Conservation (phyloP, 2,888 invertebrate genomes). For the Serrognathus titanus region DNA sequence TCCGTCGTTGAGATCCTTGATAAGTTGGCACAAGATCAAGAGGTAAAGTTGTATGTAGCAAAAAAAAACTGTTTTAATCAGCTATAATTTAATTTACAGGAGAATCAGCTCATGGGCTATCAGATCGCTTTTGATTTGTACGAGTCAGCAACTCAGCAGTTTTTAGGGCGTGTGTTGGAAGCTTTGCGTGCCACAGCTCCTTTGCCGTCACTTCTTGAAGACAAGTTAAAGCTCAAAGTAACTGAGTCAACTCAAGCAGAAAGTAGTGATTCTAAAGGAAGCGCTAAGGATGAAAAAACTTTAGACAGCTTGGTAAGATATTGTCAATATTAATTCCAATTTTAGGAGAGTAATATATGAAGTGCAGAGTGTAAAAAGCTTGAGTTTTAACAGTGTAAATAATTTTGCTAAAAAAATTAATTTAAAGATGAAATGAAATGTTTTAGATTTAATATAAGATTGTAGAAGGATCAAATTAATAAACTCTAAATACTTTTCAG, state of each 20-base stretch:
- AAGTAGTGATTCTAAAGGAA: conserved; percentile 37
- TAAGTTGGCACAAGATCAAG: conserved; percentile 75
- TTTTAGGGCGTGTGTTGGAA: conserved; percentile 81
- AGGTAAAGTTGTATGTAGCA: conserved; percentile 44
- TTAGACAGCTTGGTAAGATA: conserved; percentile 46
- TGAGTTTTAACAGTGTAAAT: too few species aligned
- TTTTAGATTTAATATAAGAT: conserved; percentile 33
- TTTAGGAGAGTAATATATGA: conserved; percentile 68
- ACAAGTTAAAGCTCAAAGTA: conserved; percentile 70
- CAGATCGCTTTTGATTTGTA: conserved; percentile 99
- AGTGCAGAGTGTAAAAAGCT: conserved; percentile 69
- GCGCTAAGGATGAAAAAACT: background rate
- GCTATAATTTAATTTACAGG: conserved; percentile 44
- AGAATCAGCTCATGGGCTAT: conserved; percentile 91
- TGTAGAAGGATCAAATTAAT: background rate
- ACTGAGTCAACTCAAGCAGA: conserved; percentile 51
- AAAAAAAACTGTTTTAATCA: background rate
- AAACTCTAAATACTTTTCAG: conserved; percentile 36
- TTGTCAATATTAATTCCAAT: background rate
- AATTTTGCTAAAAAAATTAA: too few species aligned
- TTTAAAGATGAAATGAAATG: too few species aligned
- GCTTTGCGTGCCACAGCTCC: conserved; percentile 78
- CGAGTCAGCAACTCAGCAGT: conserved; percentile 98
- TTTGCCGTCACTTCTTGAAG: conserved; percentile 71
- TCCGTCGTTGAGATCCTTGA: conserved; percentile 92